Base-by-base conservation (phyloP, 2,113 vertebrate species). In the Sinocyclocheilus anophthalmus region DNA sequence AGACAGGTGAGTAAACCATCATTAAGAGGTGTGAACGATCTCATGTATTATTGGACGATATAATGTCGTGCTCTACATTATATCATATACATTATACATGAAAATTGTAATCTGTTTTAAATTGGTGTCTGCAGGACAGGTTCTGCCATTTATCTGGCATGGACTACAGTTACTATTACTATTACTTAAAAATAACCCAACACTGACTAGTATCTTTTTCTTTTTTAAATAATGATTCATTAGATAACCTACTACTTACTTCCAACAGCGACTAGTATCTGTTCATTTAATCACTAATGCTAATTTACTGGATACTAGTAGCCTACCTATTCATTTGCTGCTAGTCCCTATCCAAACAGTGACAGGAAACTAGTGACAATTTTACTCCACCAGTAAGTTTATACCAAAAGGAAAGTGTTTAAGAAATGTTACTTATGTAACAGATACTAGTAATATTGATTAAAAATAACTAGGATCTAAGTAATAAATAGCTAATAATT, bases 1-100 rank as follows among this genome's bases (percentile, higher is more conserved):
- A 72, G 45, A 76, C 7, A 77, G 76, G 76, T 77, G 24, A 55
- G 76, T 33, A 55, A 55, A 42, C 30, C n/a, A 65, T 13, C n/a
- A 26, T 63, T 5, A 63, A 24, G 61, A 63, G 57, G 61, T 65
- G 24, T 63, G n/a, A 1, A 13, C n/a, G 16, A 39, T 33, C 65
- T 69, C 12, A 26, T 67, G 5, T 65, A 26, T 63, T 63, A 26
- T 30, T 33, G 26, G 65, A 67, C 18, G 8, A 39, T 22, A 22
- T 11, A 72, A 11, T 22, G 33, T 4, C 69, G 3, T 72, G 18
- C 3, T 72, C 69, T 55, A 6, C 5, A 6, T 53, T 50, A 14
- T 48, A 48, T 50, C 48, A 50, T 50, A 50, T 50, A 50, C 48
- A 50, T 50, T 70, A 39, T 39, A 10, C 9, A 20, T 22, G 7